phyloP scores from a whole-genome alignment of 1,140 invertebrate species.

The Cataglyphis hispanica region DNA sequence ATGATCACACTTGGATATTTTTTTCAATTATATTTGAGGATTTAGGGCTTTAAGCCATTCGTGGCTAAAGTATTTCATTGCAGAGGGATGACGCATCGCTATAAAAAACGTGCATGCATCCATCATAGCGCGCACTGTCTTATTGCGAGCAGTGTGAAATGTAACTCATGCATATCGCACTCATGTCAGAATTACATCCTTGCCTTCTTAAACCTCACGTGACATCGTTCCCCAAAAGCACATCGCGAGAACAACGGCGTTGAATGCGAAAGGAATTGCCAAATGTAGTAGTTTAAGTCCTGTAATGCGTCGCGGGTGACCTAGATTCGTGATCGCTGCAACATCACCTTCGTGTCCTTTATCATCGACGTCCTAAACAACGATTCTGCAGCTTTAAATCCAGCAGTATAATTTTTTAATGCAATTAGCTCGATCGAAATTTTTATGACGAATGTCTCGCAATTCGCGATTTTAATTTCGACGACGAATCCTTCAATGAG shows the following conservation, averaged over 20 bases:
- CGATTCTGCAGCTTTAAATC: constrained; percentile 9
- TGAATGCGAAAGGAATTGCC: constrained; percentile 9
- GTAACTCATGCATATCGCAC: constrained; percentile 28
- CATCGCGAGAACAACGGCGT: not conserved
- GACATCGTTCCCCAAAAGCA: constrained; percentile 21
- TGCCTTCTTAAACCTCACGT: not conserved
- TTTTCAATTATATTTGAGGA: constrained; percentile 10
- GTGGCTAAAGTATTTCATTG: constrained; percentile 22
- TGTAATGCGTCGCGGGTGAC: constrained; percentile 63
- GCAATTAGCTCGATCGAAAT: not conserved
- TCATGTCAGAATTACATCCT: constrained; percentile 26
- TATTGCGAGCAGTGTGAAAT: constrained; percentile 56
- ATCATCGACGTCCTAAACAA: constrained; percentile 8
- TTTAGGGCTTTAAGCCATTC: constrained; percentile 19
- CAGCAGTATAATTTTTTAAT: constrained; percentile 10
- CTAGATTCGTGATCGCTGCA: constrained; percentile 61
- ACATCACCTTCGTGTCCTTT: constrained; percentile 52
- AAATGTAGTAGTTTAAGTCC: not conserved
- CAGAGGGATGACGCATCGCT: constrained; percentile 35
- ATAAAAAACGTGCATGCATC: constrained; percentile 38
- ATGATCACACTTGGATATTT: not conserved
- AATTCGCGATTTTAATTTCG: not conserved
- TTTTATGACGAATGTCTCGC: not conserved
- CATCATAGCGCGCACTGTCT: not conserved
- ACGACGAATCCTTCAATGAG: not conserved